Evolutionary conservation across 2,113 vertebrate genomes (phyloP).

Genomic region (Chunga burmeisteri): DNA sequence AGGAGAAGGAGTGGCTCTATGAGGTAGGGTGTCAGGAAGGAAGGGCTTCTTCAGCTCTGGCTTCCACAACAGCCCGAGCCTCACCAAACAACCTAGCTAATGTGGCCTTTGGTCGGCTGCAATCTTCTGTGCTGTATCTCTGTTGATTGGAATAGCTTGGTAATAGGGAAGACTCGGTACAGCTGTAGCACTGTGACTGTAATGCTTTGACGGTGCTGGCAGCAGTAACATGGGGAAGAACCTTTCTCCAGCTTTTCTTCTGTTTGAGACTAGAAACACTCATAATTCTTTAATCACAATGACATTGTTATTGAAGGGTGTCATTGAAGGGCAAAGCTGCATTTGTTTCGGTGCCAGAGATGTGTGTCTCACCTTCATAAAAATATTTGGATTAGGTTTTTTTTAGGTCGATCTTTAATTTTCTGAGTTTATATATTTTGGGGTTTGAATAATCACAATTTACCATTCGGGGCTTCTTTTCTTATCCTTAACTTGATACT

Average conservation of each 20-base stretch:
- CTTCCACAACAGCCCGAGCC: neutral
- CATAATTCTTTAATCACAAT: neutral
- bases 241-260: neutral
- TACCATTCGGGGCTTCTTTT: neutral
- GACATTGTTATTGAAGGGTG: neutral
- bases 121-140: neutral
- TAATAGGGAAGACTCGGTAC: rapidly evolving
- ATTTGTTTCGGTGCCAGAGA: neutral
- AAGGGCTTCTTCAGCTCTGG: neutral
- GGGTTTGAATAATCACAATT: neutral
- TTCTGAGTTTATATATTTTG: neutral
- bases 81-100: neutral
- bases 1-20: neutral
- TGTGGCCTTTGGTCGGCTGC: neutral
- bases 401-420: neutral
- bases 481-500: neutral
- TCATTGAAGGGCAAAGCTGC: neutral
- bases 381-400: neutral
- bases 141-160: neutral
- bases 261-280: neutral
- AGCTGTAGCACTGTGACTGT: neutral
- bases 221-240: neutral
- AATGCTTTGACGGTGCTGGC: neutral
- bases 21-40: neutral
- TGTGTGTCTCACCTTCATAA: neutral